Evolutionary conservation across 2,797 vertebrate genomes (phyloP).

Genomic region (Brachyrhaphis roseni): DNA sequence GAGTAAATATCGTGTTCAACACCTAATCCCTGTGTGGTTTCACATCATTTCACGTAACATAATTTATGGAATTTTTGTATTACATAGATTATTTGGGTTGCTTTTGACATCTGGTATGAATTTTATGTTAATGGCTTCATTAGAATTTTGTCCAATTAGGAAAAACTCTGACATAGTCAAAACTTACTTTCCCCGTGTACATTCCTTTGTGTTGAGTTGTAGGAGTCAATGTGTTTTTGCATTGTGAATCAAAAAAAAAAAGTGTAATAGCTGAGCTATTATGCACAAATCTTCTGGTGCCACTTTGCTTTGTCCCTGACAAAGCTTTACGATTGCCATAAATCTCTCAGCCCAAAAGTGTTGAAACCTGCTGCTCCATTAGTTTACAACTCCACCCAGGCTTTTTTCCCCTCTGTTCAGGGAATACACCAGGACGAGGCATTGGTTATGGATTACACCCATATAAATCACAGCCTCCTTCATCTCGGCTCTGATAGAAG

Average conservation of each 20-base stretch:
- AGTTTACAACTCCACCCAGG: conserved; percentile 79
- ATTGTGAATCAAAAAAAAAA: conserved; percentile 35
- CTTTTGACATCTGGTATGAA: background rate
- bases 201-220: conserved; percentile 52
- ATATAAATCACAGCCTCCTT: conserved; percentile 77
- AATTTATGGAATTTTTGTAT: background rate
- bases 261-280: conserved; percentile 73
- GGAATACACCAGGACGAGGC: conserved; percentile 75
- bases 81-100: background rate
- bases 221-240: conserved; percentile 39
- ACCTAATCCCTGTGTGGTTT: background rate
- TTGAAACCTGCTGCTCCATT: conserved; percentile 81
- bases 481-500: conserved; percentile 66
- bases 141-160: background rate
- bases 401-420: conserved; percentile 52
- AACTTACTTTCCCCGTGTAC: conserved; percentile 1
- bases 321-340: conserved; percentile 79
- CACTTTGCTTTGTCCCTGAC: conserved; percentile 78
- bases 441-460: conserved; percentile 73
- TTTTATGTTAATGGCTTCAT: background rate
- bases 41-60: background rate
- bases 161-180: background rate
- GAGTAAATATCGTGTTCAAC: background rate
- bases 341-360: conserved; percentile 79
- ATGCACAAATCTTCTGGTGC: conserved; percentile 70